phyloP scores from a whole-genome alignment of 2,113 vertebrate genomes.

The Cynopterus brachyotis region DNA sequence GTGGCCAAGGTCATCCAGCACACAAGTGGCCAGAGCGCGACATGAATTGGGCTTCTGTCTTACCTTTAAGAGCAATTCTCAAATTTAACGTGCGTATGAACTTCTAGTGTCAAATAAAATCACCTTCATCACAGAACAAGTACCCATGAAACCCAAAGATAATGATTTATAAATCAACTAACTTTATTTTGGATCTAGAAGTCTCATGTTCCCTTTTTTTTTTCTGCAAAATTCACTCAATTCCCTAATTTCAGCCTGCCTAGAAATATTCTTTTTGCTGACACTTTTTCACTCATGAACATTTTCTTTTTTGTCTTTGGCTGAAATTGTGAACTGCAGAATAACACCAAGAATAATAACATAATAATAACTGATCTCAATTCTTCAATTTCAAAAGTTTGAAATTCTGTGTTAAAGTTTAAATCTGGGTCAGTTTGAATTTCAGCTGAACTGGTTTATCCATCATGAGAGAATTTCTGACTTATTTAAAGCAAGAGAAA shows the following conservation, averaged over 20 bases:
- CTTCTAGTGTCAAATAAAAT: background rate
- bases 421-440: constrained; percentile 38
- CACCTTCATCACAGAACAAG: background rate
- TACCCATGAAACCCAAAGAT: background rate
- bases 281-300: background rate
- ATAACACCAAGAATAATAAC: background rate
- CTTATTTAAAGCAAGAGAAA: constrained; percentile 15
- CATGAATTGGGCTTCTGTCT: background rate
- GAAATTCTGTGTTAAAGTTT: constrained; percentile 35
- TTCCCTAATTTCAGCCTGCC: constrained; percentile 35
- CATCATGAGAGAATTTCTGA: constrained; percentile 28
- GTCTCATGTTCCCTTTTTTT: background rate
- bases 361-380: background rate
- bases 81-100: background rate
- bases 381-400: background rate
- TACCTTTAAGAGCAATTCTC: background rate
- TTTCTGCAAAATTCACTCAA: constrained; percentile 13
- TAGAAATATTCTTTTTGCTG: background rate
- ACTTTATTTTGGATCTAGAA: constrained; percentile 37
- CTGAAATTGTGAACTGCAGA: constrained; percentile 26
- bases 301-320: background rate
- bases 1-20: background rate
- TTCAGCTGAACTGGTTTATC: constrained; percentile 50
- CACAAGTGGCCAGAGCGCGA: background rate
- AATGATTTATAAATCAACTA: constrained; percentile 24